Evolutionary conservation across 2,888 invertebrate genomes (phyloP).

Genomic region (Erebia aethiops): DNA sequence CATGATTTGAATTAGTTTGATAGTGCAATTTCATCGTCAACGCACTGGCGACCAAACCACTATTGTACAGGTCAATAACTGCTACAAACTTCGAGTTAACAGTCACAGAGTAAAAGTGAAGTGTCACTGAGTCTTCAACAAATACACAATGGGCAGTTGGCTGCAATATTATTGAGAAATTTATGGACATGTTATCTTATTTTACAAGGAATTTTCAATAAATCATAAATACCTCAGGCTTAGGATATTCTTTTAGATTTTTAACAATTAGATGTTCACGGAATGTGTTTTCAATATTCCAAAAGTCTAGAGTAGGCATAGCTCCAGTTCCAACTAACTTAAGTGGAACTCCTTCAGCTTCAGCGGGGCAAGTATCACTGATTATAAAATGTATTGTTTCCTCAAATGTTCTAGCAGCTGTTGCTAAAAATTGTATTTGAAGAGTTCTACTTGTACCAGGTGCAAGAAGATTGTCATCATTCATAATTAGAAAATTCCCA

Average conservation of each 20-base stretch:
- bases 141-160: constrained; percentile 74
- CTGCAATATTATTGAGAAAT: constrained; percentile 47
- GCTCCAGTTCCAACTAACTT: constrained; percentile 79
- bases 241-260: constrained; percentile 74
- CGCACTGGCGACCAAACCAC: constrained; percentile 70
- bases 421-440: constrained; percentile 69
- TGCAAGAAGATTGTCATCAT: constrained; percentile 72
- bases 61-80: constrained; percentile 70
- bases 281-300: constrained; percentile 83
- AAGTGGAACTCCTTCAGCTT: constrained; percentile 74
- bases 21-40: constrained; percentile 68
- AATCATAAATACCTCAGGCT: constrained; percentile 63
- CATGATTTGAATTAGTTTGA: constrained; percentile 59
- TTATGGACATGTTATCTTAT: background rate
- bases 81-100: constrained; percentile 63
- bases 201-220: background rate
- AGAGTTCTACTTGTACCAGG: constrained; percentile 72
- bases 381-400: constrained; percentile 73
- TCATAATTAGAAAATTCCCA: constrained; percentile 72
- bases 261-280: constrained; percentile 83
- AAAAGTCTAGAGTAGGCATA: constrained; percentile 82
- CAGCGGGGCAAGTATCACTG: constrained; percentile 77
- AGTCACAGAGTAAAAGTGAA: constrained; percentile 71
- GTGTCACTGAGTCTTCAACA: constrained; percentile 69
- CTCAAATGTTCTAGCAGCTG: constrained; percentile 61